phyloP scores from a whole-genome alignment of 92 coral and sea anemone species.

The Umimayanthus chanpuru region DNA sequence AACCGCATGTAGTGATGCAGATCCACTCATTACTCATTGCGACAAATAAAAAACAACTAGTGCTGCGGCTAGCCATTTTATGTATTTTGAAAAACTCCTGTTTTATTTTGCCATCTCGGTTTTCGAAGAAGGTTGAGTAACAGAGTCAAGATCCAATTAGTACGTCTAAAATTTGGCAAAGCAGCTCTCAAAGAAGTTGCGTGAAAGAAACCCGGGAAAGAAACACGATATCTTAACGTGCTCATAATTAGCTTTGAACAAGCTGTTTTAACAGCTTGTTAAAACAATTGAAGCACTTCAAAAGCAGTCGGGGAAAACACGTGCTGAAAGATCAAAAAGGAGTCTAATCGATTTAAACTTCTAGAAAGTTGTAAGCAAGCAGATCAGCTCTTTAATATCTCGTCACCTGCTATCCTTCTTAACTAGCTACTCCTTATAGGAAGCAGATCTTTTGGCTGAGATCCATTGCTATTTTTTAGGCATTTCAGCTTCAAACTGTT shows the following conservation, averaged over 20 bases:
- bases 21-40: background rate
- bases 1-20: conserved; percentile 4
- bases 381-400: background rate
- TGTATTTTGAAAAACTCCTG: background rate
- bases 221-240: background rate
- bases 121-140: background rate
- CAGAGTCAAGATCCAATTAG: background rate
- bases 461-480: no score
- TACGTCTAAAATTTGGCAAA: background rate
- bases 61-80: background rate
- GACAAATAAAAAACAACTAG: background rate
- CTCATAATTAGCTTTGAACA: background rate
- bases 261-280: no score
- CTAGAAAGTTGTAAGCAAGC: background rate
- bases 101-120: background rate
- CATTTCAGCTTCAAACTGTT: no score
- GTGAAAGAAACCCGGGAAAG: background rate
- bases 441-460: no score
- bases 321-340: background rate
- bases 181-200: background rate
- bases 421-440: no score
- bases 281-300: background rate
- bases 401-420: background rate
- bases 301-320: background rate
- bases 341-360: background rate